These are phyloP conservation scores for Odontophorus gujanensis DNA, from an alignment of 2,113 vertebrate genomes.

Conservation along the genomic window DNA sequence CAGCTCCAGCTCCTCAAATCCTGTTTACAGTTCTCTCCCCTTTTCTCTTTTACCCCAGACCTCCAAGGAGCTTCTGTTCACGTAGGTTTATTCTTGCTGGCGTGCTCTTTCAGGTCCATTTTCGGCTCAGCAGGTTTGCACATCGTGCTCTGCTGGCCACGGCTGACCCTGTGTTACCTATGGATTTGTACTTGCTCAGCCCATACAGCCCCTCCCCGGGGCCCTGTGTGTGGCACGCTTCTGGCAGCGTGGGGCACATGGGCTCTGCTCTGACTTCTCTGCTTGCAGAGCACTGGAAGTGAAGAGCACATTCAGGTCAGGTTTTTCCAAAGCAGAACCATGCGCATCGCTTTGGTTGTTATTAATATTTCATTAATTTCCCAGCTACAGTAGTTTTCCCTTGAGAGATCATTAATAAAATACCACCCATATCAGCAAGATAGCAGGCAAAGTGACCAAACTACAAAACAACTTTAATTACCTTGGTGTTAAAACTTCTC, in stretches of 20 bases:
- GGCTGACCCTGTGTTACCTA: not conserved
- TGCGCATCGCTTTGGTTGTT: conserved; percentile 47
- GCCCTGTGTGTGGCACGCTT: rapidly evolving
- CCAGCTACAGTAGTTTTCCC: conserved; percentile 74
- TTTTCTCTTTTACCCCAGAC: not conserved
- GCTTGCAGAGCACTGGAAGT: not conserved
- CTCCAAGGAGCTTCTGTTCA: not conserved
- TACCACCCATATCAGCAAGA: conserved; percentile 80
- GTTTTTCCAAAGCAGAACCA: conserved; percentile 56
- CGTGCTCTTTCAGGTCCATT: not conserved
- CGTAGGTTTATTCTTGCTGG: not conserved
- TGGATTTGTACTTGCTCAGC: not conserved
- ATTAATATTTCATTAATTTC: conserved; percentile 85
- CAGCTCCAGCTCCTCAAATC: not conserved
- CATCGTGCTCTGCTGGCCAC: not conserved
- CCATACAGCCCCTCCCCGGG: not conserved
- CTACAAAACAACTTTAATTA: conserved; percentile 79
- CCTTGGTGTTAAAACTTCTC: conserved; percentile 59
- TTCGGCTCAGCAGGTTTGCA: not conserved
- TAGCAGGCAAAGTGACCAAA: conserved; percentile 74
- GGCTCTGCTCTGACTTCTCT: rapidly evolving
- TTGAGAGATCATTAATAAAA: conserved; percentile 85
- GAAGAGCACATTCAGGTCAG: conserved; percentile 55
- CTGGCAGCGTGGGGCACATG: rapidly evolving
- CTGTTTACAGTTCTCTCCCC: not conserved